phyloP scores from a whole-genome alignment of 2,113 vertebrate genomes.

The Misgurnus mizolepis region DNA sequence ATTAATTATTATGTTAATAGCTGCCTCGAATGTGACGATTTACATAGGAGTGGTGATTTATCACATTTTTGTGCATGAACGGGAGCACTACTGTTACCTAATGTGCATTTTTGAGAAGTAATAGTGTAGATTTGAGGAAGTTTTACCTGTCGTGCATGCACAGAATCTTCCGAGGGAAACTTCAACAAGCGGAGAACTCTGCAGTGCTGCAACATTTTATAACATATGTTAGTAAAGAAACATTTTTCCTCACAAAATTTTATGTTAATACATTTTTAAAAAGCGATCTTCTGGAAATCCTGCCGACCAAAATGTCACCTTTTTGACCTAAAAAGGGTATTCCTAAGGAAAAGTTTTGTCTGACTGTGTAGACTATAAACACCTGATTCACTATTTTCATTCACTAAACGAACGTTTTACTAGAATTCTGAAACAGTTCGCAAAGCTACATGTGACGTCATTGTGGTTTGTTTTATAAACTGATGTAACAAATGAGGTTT shows the following conservation, averaged over 20 bases:
- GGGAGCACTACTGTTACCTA: neutral
- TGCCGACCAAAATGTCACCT: neutral
- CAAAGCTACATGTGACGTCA: neutral
- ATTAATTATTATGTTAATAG: no score
- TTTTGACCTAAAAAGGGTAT: neutral
- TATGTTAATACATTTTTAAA: neutral
- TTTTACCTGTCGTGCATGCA: constrained; percentile 82
- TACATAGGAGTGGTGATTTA: neutral
- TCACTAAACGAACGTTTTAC: neutral
- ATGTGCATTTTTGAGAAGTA: neutral
- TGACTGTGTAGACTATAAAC: neutral
- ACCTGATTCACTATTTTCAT: neutral
- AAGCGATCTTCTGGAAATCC: neutral
- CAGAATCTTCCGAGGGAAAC: constrained; percentile 77
- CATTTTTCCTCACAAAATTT: constrained; percentile 34
- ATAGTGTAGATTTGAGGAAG: neutral
- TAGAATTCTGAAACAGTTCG: neutral
- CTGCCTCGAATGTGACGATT: no score
- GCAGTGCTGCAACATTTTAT: constrained; percentile 76
- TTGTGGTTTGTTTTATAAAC: neutral
- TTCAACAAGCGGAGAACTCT: constrained; percentile 93
- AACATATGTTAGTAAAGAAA: constrained; percentile 15
- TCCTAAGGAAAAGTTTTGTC: neutral
- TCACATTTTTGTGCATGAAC: neutral
- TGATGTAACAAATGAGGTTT: neutral